Percentiles rank a stretch among this genome's conserved stretches.
Conservation (phyloP, 2,113 vertebrate genomes). For the Okapia johnstoni region DNA sequence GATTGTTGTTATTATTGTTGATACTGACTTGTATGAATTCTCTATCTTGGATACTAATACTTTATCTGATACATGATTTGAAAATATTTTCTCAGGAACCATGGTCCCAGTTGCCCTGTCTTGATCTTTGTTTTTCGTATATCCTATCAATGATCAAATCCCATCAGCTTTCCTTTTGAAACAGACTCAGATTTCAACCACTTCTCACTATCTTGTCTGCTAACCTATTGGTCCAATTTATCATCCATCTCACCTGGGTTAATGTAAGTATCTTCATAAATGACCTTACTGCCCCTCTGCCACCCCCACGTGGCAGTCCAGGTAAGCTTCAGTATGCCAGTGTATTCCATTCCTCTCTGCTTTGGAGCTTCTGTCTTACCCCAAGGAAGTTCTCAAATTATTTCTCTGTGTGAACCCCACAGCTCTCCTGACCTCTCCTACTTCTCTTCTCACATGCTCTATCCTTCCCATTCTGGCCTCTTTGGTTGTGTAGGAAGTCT, state of each 20-base stretch:
- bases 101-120: background rate
- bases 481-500: background rate
- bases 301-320: too few species aligned
- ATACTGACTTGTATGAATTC: background rate
- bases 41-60: background rate
- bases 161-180: background rate
- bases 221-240: background rate
- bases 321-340: background rate
- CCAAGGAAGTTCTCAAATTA: background rate
- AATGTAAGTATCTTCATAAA: background rate
- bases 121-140: background rate
- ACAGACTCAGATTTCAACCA: background rate
- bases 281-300: background rate
- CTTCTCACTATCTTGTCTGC: background rate
- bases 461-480: background rate
- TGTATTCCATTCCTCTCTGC: background rate
- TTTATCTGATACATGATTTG: background rate
- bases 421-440: background rate
- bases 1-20: background rate
- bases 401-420: fast-evolving
- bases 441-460: background rate
- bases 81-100: background rate
- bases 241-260: background rate
- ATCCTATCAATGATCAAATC: background rate
- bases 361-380: background rate